Base-by-base conservation (phyloP, 2,888 invertebrate species). In the Chrysotoxum bicinctum region DNA sequence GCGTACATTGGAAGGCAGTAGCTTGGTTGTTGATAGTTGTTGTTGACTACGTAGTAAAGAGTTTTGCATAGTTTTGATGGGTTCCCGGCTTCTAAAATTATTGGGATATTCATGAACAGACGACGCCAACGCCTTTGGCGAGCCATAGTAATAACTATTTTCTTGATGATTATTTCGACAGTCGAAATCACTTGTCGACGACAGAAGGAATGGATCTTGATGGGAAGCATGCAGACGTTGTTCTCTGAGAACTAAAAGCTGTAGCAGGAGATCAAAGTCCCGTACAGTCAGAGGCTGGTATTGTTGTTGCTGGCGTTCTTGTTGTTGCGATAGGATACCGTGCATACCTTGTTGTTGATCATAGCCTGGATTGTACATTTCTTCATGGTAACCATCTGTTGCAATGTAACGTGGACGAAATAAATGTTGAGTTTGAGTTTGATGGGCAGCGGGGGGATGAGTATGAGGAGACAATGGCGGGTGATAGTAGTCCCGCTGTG, bases 231-330 rank as follows among this genome's bases (percentile, higher is more conserved):
- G 94, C 87, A 94, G 89, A 54, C 93, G 92, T 87, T 93, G 94
- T 90, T 96, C 95, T 64, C 95, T 92, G 35, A 94, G 89, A 43
- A 96, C 93, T 74, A 96, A 91, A 89, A 94, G 93, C 85, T 95
- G 94, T 7, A 96, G 91, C 48, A 96, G 91, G 60, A 94, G 93
- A 89, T 95, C 95, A 81, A 96, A 94, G 89, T 96, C 96, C 88
- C 94, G 93, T 1, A 95, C 94, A 89, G 95, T 95, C 2, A 96
- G 94, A 8, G 96, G 96, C 10, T 95, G 94, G 60, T 94, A 93
- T 54, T 95, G 69, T 2, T 48, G 45, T 7, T 45, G 81, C 2
- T 62, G 77, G 30, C 73, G 68, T 2, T 54, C 76, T 30, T 69
- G 60, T 12, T 54, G 92, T 89, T 12, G 92, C 88, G 88, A 37